Base-by-base conservation (phyloP, 2,888 invertebrate genomes). In the Chalcosyrphus nemorum region DNA sequence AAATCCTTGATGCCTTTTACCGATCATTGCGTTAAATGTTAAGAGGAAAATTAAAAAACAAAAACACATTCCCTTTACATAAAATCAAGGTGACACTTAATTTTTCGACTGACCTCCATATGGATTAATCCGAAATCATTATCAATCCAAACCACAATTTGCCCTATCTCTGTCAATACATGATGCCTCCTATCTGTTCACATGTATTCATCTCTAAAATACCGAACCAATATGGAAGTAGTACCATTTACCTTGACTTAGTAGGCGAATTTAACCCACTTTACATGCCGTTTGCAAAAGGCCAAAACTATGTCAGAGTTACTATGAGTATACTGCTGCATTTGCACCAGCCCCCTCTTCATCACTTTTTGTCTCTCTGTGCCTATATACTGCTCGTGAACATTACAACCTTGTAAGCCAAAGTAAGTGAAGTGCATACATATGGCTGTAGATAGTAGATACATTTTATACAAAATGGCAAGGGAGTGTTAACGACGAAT, bases 221-320 rank as follows among this genome's bases (percentile, higher is more conserved):
- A 17, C 21, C 7, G n/a, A n/a, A 17, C 52, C 54, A 24, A 13
- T 24, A n/a, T 17, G 38, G 43, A 32, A 43, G 54, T 41, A 47
- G 75, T 61, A 35, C 45, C 72, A 68, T 50, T 74, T 66, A 71
- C 82, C 82, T 77, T 82, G 82, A 82, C 82, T 82, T 82, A 77
- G 38, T 72, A 77, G 71, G 17, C 47, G 41, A 82, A 72, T 82
- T 47, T 68, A 82, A 68, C 82, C 78, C 50, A 74, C 41, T 74
- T 82, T 45, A 32, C 68, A 65, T 50, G 50, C 7, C 32, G 38
- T 59, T 65, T 57, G 32, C 66, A 61, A 66, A 50, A 27, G 38
- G 19, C 59, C 4, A 61, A 66, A 76, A 82, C 65, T 82, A 50
- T 82, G 82, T 74, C 82, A 82, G 66, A n/a, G n/a, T n/a, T n/a